Conservation (phyloP, 92 coral and sea anemone genomes). For the Zoanthus solanderi region DNA sequence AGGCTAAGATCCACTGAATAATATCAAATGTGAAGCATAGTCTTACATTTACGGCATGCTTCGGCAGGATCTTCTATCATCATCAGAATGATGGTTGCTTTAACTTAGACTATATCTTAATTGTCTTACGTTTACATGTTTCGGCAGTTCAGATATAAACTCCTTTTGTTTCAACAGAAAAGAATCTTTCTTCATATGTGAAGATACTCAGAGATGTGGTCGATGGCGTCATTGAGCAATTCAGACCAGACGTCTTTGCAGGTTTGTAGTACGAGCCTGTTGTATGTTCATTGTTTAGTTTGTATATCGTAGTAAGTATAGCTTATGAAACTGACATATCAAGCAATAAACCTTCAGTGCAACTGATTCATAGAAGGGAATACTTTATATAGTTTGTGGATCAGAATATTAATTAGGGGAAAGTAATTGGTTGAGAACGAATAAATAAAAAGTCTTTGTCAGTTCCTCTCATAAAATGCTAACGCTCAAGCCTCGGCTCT, state of each 20-base stretch:
- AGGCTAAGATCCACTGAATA: no score
- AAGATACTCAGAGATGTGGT: slow-evolving; percentile 12
- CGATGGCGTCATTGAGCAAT: slow-evolving; percentile 6
- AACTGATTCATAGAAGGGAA: neutral
- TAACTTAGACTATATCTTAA: no score
- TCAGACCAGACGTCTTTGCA: slow-evolving; percentile 13
- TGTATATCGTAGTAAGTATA: no score
- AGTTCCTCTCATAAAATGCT: neutral
- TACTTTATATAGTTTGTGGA: neutral
- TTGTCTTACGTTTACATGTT: no score
- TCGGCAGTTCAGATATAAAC: no score
- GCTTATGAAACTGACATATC: neutral
- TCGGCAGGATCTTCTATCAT: no score
- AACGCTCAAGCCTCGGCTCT: neutral
- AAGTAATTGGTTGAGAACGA: neutral
- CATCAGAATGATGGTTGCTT: no score
- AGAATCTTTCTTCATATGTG: neutral
- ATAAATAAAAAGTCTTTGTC: neutral
- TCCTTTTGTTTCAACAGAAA: slow-evolving; percentile 11
- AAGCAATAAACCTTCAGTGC: neutral
- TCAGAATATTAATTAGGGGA: neutral
- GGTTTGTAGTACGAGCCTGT: slow-evolving; percentile 1
- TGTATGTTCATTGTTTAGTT: neutral
- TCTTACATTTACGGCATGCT: no score
- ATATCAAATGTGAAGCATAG: no score